Percentiles rank a stretch among this genome's conserved stretches.
Conservation (phyloP, 1,140 invertebrate species). For the Phthorimaea operculella region DNA sequence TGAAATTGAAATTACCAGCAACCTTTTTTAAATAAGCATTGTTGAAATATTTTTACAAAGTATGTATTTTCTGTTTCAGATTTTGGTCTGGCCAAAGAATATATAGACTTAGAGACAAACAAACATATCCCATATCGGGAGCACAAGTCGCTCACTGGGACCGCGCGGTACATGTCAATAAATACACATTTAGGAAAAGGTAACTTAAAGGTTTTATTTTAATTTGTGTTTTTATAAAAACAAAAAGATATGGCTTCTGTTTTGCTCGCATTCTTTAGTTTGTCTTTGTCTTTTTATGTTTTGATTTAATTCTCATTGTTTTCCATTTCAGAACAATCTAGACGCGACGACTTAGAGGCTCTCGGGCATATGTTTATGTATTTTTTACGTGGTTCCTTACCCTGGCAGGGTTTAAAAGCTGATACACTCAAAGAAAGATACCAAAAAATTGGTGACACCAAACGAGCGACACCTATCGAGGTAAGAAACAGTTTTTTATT, state of each 20-base stretch:
- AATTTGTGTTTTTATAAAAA: no score
- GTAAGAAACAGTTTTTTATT: conserved; percentile 20
- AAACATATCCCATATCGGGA: conserved; percentile 99
- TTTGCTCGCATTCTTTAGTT: no score
- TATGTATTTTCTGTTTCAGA: conserved; percentile 70
- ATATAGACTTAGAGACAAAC: conserved; percentile 99
- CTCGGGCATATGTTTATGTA: conserved; percentile 99
- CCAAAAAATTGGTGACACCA: conserved; percentile 99
- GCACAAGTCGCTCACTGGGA: conserved; percentile 98
- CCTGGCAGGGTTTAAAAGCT: conserved; percentile 99
- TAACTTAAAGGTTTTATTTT: conserved; percentile 56
- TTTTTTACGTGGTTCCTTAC: conserved; percentile 97
- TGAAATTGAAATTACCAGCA: no score
- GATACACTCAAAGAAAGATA: conserved; percentile 99
- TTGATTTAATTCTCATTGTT: conserved; percentile 17
- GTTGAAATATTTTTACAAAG: conserved; percentile 8
- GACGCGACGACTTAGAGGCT: conserved; percentile 98
- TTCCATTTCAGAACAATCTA: conserved; percentile 89
- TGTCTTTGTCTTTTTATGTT: no score
- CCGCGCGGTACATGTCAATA: conserved; percentile 99
- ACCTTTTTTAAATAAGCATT: no score
- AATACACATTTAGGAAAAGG: conserved; percentile 99
- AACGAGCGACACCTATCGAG: conserved; percentile 97
- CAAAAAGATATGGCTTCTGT: no score
- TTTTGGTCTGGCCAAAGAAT: conserved; percentile 99